Evolutionary conservation across 2,797 vertebrate genomes (phyloP).

Genomic region (Phalanger gymnotis): DNA sequence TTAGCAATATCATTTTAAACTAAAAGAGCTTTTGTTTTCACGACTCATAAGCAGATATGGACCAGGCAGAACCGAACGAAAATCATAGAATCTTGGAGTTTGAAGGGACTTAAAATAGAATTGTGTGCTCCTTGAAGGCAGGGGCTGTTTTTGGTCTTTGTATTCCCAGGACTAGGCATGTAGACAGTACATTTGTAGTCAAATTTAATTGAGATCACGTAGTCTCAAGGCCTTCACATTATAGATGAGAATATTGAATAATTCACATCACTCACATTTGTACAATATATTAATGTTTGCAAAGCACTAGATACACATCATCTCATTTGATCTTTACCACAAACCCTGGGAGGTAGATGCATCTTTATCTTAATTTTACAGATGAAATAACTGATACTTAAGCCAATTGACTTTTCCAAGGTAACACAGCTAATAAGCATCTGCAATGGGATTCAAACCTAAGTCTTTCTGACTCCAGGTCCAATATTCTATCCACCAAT

Average conservation of each 20-base stretch:
- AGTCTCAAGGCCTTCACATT: constrained; percentile 30
- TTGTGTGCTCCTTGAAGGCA: neutral
- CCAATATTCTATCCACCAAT: neutral
- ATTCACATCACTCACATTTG: neutral
- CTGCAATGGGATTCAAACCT: neutral
- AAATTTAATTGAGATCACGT: neutral
- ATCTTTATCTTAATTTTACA: neutral
- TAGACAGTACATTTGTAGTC: neutral
- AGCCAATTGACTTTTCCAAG: neutral
- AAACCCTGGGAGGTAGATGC: neutral
- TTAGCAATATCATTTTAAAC: constrained; percentile 7
- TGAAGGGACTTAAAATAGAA: neutral
- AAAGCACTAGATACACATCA: neutral
- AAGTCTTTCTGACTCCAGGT: neutral
- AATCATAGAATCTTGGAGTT: neutral
- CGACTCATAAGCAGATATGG: neutral
- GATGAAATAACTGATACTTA: neutral
- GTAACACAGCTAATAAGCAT: neutral
- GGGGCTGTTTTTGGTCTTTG: neutral
- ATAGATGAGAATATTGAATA: neutral
- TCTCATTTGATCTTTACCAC: neutral
- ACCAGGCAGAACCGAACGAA: neutral
- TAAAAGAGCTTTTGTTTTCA: constrained; percentile 14
- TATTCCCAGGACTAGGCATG: neutral
- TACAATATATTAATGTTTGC: neutral